A percentile compares a stretch with the other conserved stretches of the same genome.
Conservation (phyloP, 1,140 invertebrate genomes). For the Listronotus bonariensis region DNA sequence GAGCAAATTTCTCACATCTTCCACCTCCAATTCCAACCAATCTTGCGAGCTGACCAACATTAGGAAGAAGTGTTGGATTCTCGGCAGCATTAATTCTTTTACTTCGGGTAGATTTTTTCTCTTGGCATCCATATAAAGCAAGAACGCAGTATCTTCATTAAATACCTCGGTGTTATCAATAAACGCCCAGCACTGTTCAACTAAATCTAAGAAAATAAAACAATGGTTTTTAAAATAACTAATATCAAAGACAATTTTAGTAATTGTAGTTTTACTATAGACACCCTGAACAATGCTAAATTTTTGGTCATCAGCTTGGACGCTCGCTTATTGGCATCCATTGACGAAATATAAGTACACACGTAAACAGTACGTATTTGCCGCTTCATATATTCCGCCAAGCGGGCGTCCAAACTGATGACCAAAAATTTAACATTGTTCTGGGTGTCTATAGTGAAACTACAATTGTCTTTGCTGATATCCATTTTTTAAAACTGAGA, state of each 20-base stretch:
- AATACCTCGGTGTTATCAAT: constrained; percentile 70
- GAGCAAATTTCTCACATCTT: constrained; percentile 67
- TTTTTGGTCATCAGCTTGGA: too few species aligned
- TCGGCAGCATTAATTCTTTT: constrained; percentile 72
- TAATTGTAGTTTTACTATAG: constrained; percentile 5
- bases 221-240: not conserved
- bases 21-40: constrained; percentile 65
- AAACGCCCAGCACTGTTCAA: constrained; percentile 74
- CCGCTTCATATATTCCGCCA: too few species aligned
- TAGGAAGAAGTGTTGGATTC: constrained; percentile 73
- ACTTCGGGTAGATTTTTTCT: constrained; percentile 61
- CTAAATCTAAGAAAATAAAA: constrained; percentile 61
- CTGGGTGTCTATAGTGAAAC: too few species aligned
- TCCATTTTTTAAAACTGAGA: too few species aligned
- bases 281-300: too few species aligned
- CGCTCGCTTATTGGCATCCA: too few species aligned
- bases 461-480: too few species aligned
- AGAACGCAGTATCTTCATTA: constrained; percentile 71
- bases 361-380: too few species aligned
- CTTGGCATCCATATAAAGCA: constrained; percentile 67
- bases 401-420: too few species aligned
- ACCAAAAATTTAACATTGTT: too few species aligned
- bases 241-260: too few species aligned
- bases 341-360: too few species aligned
- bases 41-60: constrained; percentile 71